phyloP scores from a whole-genome alignment of 2,797 vertebrate species.

The Notolabrus celidotus region DNA sequence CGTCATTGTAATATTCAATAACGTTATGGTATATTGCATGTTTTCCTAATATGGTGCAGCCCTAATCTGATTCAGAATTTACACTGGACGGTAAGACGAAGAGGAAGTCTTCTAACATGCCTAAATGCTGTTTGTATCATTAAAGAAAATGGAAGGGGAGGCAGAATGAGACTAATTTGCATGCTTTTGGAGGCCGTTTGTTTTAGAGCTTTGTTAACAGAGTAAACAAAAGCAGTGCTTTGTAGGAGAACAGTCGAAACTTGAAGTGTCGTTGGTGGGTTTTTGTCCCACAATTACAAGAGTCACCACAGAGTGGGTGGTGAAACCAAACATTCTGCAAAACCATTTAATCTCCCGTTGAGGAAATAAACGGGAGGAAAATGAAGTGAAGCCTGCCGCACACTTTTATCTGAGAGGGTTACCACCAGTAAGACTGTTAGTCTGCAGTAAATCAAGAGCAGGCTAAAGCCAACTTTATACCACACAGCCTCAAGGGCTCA shows the following conservation, averaged over 20 bases:
- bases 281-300: conserved; percentile 55
- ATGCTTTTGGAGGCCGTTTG: conserved; percentile 55
- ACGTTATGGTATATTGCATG: too few relatives aligned
- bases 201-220: conserved; percentile 56
- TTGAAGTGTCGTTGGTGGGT: conserved; percentile 13
- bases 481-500: conserved; percentile 27
- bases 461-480: conserved; percentile 24
- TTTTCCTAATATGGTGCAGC: too few relatives aligned
- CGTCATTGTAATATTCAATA: too few relatives aligned
- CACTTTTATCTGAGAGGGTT: conserved; percentile 35
- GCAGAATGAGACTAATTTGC: conserved; percentile 48
- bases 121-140: conserved; percentile 37
- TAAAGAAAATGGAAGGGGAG: conserved; percentile 36
- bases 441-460: conserved; percentile 29
- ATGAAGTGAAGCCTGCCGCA: conserved; percentile 16
- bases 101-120: conserved; percentile 7
- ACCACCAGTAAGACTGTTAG: conserved; percentile 14
- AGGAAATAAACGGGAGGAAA: conserved; percentile 15
- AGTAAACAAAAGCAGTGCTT: conserved; percentile 58
- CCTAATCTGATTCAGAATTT: conserved; percentile 13
- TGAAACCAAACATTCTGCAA: conserved; percentile 41
- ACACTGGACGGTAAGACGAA: conserved; percentile 25
- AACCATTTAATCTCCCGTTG: conserved; percentile 27
- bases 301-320: conserved; percentile 42
- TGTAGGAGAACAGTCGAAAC: conserved; percentile 27